Conservation (phyloP, 2,797 vertebrate genomes). For the Anguilla pacifica region DNA sequence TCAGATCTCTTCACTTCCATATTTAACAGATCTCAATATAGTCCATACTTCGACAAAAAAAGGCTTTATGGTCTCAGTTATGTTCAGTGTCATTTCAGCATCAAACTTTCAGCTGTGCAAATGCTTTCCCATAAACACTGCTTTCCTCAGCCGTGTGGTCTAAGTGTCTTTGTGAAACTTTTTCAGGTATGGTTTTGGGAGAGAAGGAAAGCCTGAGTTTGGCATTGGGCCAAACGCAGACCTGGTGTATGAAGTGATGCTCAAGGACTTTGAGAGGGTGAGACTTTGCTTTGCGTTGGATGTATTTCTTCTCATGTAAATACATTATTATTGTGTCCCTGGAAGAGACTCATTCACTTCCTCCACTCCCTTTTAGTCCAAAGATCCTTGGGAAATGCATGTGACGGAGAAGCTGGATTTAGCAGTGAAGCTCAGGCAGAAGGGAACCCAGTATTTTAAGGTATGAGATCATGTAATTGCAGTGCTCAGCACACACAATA, state of each 20-base stretch:
- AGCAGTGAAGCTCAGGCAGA: constrained; percentile 82
- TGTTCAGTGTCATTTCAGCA: no score
- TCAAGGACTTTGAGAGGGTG: constrained; percentile 94
- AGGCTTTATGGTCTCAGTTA: no score
- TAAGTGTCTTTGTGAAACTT: background rate
- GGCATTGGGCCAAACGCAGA: constrained; percentile 85
- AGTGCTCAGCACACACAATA: background rate
- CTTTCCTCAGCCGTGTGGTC: background rate
- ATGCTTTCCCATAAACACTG: background rate
- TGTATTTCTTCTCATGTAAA: background rate
- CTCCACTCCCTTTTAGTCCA: constrained; percentile 73
- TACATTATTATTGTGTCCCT: background rate
- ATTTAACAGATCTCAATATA: no score
- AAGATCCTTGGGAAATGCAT: constrained; percentile 97
- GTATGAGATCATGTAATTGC: constrained; percentile 56
- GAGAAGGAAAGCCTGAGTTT: constrained; percentile 82
- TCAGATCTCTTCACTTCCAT: no score
- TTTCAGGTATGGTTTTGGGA: constrained; percentile 89
- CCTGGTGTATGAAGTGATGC: constrained; percentile 87
- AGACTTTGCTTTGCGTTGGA: constrained; percentile 39
- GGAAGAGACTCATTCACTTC: background rate
- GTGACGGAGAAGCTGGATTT: constrained; percentile 88
- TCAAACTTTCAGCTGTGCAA: background rate
- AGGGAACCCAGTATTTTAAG: constrained; percentile 96
- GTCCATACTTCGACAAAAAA: no score